phyloP scores from a whole-genome alignment of 1,140 invertebrate species.

The Euura lappo region DNA sequence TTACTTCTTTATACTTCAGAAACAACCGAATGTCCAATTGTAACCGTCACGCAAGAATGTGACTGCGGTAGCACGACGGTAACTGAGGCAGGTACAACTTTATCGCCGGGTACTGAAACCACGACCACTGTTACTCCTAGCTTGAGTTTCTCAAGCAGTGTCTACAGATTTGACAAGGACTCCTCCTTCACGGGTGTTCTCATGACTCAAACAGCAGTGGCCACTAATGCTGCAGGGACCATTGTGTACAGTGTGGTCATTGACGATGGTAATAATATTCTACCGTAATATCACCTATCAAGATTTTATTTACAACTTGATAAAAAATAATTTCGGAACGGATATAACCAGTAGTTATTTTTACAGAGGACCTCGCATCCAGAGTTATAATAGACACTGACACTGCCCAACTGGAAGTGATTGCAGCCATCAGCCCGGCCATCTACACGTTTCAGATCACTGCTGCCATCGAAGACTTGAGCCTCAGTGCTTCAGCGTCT shows the following conservation, averaged over 20 bases:
- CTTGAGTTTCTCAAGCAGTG: background rate
- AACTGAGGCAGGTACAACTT: background rate
- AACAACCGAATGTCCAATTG: slow-evolving; percentile 1
- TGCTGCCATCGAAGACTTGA: background rate
- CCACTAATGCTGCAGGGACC: slow-evolving; percentile 2
- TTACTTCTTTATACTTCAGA: background rate
- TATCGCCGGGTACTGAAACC: background rate
- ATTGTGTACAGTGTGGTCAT: background rate
- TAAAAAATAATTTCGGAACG: background rate
- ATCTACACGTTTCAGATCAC: slow-evolving; percentile 8
- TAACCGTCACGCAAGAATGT: slow-evolving; percentile 10
- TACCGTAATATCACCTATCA: background rate
- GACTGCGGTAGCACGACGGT: background rate
- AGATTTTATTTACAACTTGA: background rate
- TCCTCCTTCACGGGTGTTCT: slow-evolving; percentile 1
- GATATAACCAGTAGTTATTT: background rate
- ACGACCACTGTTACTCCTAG: background rate
- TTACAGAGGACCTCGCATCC: background rate
- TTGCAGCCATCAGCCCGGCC: background rate
- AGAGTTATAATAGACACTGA: background rate
- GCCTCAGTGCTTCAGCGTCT: background rate
- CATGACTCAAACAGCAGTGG: slow-evolving; percentile 7
- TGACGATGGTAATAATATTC: background rate
- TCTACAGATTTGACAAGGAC: slow-evolving; percentile 8
- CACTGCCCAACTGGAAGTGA: background rate